These are phyloP conservation scores for Portevinia maculata DNA, from an alignment of 2,888 invertebrate genomes.

Conservation along the genomic window DNA sequence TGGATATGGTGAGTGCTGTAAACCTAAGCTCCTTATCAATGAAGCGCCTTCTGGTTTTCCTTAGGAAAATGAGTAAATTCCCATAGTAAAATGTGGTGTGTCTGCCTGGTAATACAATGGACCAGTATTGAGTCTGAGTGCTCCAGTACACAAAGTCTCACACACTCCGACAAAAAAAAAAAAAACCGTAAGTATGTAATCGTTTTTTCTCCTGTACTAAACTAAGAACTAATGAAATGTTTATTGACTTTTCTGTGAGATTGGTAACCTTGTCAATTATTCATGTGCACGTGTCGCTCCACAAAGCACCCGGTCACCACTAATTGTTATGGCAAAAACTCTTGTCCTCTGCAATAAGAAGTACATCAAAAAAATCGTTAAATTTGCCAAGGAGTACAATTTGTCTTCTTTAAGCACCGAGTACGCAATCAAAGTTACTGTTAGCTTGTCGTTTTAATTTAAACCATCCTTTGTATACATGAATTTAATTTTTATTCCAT, in stretches of 20 bases:
- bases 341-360: background rate
- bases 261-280: slow-evolving; percentile 4
- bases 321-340: background rate
- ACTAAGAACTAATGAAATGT: slow-evolving; percentile 5
- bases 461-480: slow-evolving; percentile 35
- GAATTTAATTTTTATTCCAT: slow-evolving; percentile 1
- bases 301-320: background rate
- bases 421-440: slow-evolving; percentile 34
- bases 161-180: no score
- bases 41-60: no score
- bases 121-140: no score
- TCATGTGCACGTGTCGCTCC: slow-evolving; percentile 12
- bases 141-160: no score
- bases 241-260: background rate
- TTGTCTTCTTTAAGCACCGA: slow-evolving; percentile 20
- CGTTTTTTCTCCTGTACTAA: background rate
- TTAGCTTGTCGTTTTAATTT: slow-evolving; percentile 50
- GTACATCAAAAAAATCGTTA: slow-evolving; percentile 23
- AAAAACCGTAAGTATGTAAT: no score
- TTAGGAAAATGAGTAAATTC: no score
- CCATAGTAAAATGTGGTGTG: no score
- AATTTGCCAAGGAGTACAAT: slow-evolving; percentile 1
- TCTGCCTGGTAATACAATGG: no score
- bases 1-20: no score
- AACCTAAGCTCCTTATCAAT: no score